phyloP scores from a whole-genome alignment of 2,888 invertebrate genomes.

The Drosophila setosimentum region DNA sequence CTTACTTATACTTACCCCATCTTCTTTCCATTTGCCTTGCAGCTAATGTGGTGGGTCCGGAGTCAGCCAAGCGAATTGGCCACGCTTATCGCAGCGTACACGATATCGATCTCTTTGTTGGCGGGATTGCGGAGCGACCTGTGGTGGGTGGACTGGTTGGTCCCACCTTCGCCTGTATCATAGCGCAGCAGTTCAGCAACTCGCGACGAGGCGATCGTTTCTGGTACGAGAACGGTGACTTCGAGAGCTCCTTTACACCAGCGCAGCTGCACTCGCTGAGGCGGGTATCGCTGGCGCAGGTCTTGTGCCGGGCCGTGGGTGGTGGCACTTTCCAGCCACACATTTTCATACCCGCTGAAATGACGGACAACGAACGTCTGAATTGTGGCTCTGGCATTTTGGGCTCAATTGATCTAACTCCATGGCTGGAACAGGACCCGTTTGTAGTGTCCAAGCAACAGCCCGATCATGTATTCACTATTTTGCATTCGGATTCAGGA shows the following conservation, averaged over 20 bases:
- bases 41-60: conserved; percentile 88
- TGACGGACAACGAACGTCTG: conserved; percentile 81
- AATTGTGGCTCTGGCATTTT: conserved; percentile 81
- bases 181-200: conserved; percentile 93
- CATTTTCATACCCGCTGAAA: conserved; percentile 83
- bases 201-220: conserved; percentile 92
- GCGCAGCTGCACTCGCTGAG: conserved; percentile 91
- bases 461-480: conserved; percentile 67
- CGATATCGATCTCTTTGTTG: conserved; percentile 94
- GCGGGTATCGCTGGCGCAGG: conserved; percentile 89
- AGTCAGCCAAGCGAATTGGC: conserved; percentile 88
- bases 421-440: conserved; percentile 85
- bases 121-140: conserved; percentile 92
- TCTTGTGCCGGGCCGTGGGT: conserved; percentile 86
- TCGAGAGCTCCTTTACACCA: conserved; percentile 91
- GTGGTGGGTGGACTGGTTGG: conserved; percentile 91
- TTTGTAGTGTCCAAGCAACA: conserved; percentile 55
- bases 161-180: conserved; percentile 94
- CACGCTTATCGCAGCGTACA: conserved; percentile 89
- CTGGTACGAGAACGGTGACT: conserved; percentile 93
- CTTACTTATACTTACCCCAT: background rate
- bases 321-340: conserved; percentile 85
- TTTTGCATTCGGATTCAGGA: conserved; percentile 36
- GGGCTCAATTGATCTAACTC: conserved; percentile 81
- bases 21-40: background rate